Conservation (phyloP, 2,113 vertebrate genomes). For the Stictonetta naevosa region DNA sequence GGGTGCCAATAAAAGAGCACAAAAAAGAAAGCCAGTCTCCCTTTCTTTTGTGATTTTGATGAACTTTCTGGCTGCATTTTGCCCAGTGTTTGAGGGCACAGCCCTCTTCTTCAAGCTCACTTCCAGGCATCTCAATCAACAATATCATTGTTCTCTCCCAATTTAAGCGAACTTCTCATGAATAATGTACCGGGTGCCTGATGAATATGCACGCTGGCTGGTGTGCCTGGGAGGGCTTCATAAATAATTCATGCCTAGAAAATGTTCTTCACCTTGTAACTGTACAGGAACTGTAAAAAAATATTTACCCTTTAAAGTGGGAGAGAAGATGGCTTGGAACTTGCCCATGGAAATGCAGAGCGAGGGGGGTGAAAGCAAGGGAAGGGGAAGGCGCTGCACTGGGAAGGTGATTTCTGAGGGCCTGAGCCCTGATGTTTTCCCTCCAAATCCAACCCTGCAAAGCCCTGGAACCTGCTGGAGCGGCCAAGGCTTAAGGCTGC, state of each 20-base stretch:
- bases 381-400: not conserved
- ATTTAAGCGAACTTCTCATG: conserved; percentile 65
- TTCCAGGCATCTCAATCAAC: conserved; percentile 59
- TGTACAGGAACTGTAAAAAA: not conserved
- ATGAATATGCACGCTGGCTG: conserved; percentile 77
- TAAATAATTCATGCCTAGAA: conserved; percentile 79
- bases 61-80: not conserved
- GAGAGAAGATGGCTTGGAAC: not conserved
- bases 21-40: not conserved
- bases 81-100: not conserved
- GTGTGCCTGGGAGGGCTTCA: conserved; percentile 69
- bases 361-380: not conserved
- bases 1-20: not conserved
- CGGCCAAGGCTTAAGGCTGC: not conserved
- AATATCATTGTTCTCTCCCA: conserved; percentile 62
- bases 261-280: conserved; percentile 73
- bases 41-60: not conserved
- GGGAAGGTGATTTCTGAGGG: not conserved
- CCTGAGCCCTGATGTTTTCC: not conserved
- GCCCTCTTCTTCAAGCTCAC: not conserved
- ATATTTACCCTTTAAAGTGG: conserved; percentile 56
- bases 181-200: conserved; percentile 74
- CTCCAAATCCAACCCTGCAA: not conserved
- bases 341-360: not conserved
- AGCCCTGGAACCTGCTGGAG: not conserved